Evolutionary conservation across 2,888 invertebrate genomes (phyloP), one percentile per base, ranked within the genome.

Genomic region (Tipula vernalis): DNA sequence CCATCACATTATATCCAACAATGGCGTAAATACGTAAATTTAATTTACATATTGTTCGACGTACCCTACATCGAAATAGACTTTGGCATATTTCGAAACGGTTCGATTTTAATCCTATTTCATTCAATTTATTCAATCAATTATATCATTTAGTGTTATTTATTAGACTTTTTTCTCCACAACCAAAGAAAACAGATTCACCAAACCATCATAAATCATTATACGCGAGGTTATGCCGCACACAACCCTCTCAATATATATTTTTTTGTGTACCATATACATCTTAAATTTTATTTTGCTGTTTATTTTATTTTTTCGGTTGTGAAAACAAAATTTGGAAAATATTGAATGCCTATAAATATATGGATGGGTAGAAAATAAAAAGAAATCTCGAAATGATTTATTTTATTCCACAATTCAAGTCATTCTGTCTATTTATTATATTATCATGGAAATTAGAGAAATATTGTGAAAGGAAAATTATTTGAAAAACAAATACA

Each of bases 381-480:
- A 39, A 39, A 51, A 51, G 51, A 71, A 71, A 71, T 10, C 28
- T 28, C 71, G 28, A 71, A 71, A 71, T 71, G 71, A 71, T 71
- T 71, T 71, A 71, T 71, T 71, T 28, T 28, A 71, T 71, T 71
- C 28, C 71, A 10, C 71, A 71, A 71, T 71, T 71, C 71, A 71
- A 71, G 71, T 71, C 71, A 71, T 71, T 71, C 71, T 71, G 71
- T 71, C 71, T 71, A 71, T 71, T 71, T 71, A 71, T 71, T 71
- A 28, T 28, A 71, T 71, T 71, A 71, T 71, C 71, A 71, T 71
- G 18, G 71, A 71, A 71, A 71, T 71, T 71, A 71, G 71, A 71
- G 10, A 28, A 71, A 51, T 51, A 51, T 51, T n/a, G 51, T 51
- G 28, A 57, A 57, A 57, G 18, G 71, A 71, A 71, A 71, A 71